These are phyloP conservation scores for Conus canariensis DNA, from an alignment of 2,888 invertebrate genomes.

Conservation along the genomic window DNA sequence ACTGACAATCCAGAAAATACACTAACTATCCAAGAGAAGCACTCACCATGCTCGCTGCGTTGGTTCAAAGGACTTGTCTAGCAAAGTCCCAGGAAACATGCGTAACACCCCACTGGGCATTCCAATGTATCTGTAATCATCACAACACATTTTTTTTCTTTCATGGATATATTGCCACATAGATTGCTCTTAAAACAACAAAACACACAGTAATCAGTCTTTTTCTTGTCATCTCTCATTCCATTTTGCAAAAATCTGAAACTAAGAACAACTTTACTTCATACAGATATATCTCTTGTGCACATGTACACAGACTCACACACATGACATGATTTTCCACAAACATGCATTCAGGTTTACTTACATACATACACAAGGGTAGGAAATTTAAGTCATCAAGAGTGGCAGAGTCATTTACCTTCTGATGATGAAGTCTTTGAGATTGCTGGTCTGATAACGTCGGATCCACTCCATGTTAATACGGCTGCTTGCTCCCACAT, in stretches of 20 bases:
- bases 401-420: slow-evolving; percentile 59
- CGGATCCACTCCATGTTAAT: slow-evolving; percentile 88
- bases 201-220: too few relatives aligned
- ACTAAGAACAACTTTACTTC: too few relatives aligned
- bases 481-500: slow-evolving; percentile 88
- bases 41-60: slow-evolving; percentile 87
- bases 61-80: slow-evolving; percentile 90
- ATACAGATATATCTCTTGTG: too few relatives aligned
- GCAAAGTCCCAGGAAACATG: slow-evolving; percentile 90
- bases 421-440: slow-evolving; percentile 87
- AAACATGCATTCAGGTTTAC: not conserved
- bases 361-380: not conserved
- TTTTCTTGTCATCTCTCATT: too few relatives aligned
- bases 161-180: not conserved
- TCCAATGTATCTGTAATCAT: slow-evolving; percentile 81
- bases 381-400: too few relatives aligned
- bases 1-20: too few relatives aligned
- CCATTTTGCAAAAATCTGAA: too few relatives aligned
- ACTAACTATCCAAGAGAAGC: too few relatives aligned
- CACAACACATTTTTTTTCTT: not conserved
- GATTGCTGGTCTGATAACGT: slow-evolving; percentile 85
- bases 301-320: not conserved
- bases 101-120: slow-evolving; percentile 91
- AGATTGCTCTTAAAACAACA: too few relatives aligned
- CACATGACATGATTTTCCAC: not conserved